phyloP scores from a whole-genome alignment of 2,797 vertebrate species.

The Vireo griseus region DNA sequence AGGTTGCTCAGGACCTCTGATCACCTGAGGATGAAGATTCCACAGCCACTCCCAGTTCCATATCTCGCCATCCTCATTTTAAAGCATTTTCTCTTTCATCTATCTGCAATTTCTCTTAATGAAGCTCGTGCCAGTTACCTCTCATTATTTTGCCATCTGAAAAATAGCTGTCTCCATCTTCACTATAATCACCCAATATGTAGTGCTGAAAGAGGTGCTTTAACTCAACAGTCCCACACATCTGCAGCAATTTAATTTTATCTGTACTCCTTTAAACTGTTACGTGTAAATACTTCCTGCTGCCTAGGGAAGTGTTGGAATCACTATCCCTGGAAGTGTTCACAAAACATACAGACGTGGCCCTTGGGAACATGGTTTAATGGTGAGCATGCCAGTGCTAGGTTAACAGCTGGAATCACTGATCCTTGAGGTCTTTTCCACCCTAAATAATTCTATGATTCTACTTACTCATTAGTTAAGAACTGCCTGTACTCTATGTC shows the following conservation, averaged over 20 bases:
- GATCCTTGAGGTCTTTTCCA: neutral
- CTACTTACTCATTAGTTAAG: neutral
- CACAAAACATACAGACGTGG: neutral
- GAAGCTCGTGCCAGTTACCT: neutral
- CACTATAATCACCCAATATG: neutral
- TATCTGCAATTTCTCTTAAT: neutral
- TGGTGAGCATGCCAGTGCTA: neutral
- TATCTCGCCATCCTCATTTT: neutral
- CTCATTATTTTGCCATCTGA: neutral
- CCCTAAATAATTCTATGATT: neutral
- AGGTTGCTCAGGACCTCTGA: neutral
- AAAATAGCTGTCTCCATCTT: neutral
- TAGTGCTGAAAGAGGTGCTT: neutral
- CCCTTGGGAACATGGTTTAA: neutral
- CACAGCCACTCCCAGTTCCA: fast-evolving
- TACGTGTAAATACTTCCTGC: neutral
- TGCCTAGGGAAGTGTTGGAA: neutral
- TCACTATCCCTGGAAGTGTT: neutral
- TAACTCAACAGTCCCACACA: neutral
- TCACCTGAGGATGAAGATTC: neutral
- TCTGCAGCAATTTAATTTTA: neutral
- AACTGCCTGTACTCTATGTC: neutral
- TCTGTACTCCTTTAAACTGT: neutral
- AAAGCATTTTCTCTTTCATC: neutral
- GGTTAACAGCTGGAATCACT: neutral